Base-by-base conservation (phyloP, 2,797 vertebrate species). In the Thamnophis elegans region DNA sequence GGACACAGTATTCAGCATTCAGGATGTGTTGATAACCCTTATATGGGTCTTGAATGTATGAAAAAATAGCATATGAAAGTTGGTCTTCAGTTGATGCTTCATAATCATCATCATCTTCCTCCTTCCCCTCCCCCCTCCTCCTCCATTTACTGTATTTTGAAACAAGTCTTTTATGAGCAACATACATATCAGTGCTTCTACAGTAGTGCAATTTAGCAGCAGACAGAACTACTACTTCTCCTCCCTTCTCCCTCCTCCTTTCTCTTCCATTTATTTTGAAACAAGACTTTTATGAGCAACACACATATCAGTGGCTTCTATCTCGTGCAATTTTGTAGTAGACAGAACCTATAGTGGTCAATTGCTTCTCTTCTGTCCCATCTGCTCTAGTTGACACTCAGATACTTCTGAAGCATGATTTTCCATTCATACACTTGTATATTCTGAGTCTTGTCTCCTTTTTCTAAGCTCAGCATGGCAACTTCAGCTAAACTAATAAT, bases 1-100 rank as follows among this genome's bases (percentile, higher is more conserved):
- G 93, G 88, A 90, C 93, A 93, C 87, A 93, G 88, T 90, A 90
- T 93, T 92, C 85, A 32, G 32, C 93, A 93, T 51, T 58, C 88
- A 92, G 93, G 65, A 90, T 62, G 56, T 87, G 91, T 88, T 65
- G 93, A 88, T 78, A 62, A 88, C 9, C 20, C 56, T 90, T 92
- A 92, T 90, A 89, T 55, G 85, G 47, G 26, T 51, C 32, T 90
- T 90, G 62, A 90, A 25, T 26, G n/a, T 56, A 78, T 78, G 51
- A 36, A 90, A 90, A 92, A 89, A 87, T 9, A 51, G 55, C 62
- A 92, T 62, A n/a, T n/a, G 73, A 62, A 62, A 11, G 7, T 62
- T 62, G 87, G 47, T 90, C 12, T 60, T 36, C 47, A 6, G 13
- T 26, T 28, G 54, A 91, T 54, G 53, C 32, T 87, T 88, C 5